A percentile compares a stretch with the other conserved stretches of the same genome.
phyloP scores from a whole-genome alignment of 2,888 invertebrate genomes.

The Allolobophora icterica region DNA sequence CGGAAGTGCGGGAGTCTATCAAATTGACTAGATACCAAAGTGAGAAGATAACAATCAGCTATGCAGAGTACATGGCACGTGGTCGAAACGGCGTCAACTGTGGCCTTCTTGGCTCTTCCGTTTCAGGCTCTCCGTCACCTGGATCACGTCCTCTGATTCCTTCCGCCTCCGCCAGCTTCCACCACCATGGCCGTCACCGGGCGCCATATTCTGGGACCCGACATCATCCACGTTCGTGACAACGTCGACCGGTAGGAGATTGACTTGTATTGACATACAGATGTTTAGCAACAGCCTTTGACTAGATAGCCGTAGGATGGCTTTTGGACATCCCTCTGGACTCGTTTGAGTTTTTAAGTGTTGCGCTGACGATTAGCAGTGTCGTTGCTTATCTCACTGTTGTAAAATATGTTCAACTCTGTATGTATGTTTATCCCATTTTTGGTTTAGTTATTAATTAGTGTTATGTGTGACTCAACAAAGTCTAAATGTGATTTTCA shows the following conservation, averaged over 20 bases:
- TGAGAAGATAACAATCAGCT: conserved; percentile 78
- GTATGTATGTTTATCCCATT: neutral
- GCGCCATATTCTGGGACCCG: neutral
- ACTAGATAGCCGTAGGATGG: conserved; percentile 23
- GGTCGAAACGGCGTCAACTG: neutral
- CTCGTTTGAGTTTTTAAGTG: neutral
- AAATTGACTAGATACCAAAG: conserved; percentile 95
- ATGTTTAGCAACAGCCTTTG: neutral
- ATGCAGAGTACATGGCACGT: conserved; percentile 56
- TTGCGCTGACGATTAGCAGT: neutral
- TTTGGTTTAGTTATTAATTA: neutral
- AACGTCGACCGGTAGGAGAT: neutral
- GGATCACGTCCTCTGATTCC: neutral
- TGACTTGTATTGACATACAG: neutral
- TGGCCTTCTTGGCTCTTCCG: neutral
- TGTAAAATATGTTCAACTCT: neutral
- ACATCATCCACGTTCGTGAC: conserved; percentile 15
- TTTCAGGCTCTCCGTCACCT: neutral
- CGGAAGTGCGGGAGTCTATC: conserved; percentile 77
- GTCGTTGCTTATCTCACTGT: neutral
- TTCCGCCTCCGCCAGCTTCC: neutral
- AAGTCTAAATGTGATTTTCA: neutral
- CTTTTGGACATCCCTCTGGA: neutral
- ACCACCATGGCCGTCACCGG: conserved; percentile 26
- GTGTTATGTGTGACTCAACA: neutral